Evolutionary conservation across 2,888 invertebrate species (phyloP).

Genomic region (Brachyptera putata): DNA sequence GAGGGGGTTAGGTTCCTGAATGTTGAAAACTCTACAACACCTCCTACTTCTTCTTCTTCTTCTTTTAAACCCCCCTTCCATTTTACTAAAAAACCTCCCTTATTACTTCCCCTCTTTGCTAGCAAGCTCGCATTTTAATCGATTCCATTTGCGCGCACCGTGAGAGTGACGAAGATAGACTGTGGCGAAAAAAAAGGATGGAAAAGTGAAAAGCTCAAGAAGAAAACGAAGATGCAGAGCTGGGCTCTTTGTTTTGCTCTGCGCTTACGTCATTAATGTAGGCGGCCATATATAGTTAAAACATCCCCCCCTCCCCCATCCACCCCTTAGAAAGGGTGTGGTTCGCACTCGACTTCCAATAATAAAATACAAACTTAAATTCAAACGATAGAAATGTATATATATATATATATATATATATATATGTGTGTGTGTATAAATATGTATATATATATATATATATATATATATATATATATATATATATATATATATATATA

Average conservation of each 20-base stretch:
- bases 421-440: too few species aligned
- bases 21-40: slow-evolving; percentile 34
- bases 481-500: too few species aligned
- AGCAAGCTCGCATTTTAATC: slow-evolving; percentile 57
- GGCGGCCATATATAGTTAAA: slow-evolving; percentile 36
- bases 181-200: slow-evolving; percentile 49
- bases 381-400: neutral
- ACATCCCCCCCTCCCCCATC: slow-evolving; percentile 13
- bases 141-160: slow-evolving; percentile 65
- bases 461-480: too few species aligned
- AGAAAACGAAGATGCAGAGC: slow-evolving; percentile 32
- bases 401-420: too few species aligned
- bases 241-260: slow-evolving; percentile 50
- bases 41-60: slow-evolving; percentile 23
- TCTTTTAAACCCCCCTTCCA: slow-evolving; percentile 22
- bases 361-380: slow-evolving; percentile 1
- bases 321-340: slow-evolving; percentile 16
- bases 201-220: slow-evolving; percentile 39
- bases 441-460: too few species aligned
- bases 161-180: slow-evolving; percentile 48
- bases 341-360: slow-evolving; percentile 4
- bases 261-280: slow-evolving; percentile 52
- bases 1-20: slow-evolving; percentile 28
- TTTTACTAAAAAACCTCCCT: slow-evolving; percentile 29
- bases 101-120: slow-evolving; percentile 34